Percentiles rank a stretch among this genome's conserved stretches.
Evolutionary conservation across 2,797 vertebrate genomes (phyloP).

Genomic region (Phrynocephalus forsythii): DNA sequence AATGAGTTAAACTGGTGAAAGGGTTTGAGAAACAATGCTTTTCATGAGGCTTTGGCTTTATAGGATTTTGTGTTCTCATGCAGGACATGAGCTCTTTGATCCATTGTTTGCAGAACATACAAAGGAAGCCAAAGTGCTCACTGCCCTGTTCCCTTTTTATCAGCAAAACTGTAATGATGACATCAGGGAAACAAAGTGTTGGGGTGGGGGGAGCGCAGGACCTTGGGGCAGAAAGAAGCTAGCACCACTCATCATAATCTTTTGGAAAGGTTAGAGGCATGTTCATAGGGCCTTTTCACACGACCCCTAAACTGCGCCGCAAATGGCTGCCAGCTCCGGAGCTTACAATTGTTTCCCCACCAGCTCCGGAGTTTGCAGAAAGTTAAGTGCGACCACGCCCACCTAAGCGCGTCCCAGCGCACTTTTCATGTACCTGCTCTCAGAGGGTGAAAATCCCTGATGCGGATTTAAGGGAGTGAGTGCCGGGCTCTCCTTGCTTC

Average conservation of each 20-base stretch:
- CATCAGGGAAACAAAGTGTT: neutral
- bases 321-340: no score
- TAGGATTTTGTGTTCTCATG: neutral
- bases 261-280: neutral
- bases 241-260: neutral
- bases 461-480: no score
- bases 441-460: no score
- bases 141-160: neutral
- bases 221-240: neutral
- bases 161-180: neutral
- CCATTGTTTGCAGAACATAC: neutral
- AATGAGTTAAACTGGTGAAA: neutral
- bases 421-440: no score
- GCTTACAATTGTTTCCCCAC: no score
- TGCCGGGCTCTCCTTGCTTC: no score
- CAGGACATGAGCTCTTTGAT: neutral
- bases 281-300: no score
- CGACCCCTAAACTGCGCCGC: no score
- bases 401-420: no score
- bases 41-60: neutral
- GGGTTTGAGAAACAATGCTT: neutral
- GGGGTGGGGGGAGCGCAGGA: neutral
- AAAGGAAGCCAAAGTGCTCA: slow-evolving; percentile 2
- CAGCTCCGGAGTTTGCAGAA: no score
- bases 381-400: no score